Evolutionary conservation across 2,797 vertebrate species (phyloP).

Genomic region (Tokudaia muenninki): DNA sequence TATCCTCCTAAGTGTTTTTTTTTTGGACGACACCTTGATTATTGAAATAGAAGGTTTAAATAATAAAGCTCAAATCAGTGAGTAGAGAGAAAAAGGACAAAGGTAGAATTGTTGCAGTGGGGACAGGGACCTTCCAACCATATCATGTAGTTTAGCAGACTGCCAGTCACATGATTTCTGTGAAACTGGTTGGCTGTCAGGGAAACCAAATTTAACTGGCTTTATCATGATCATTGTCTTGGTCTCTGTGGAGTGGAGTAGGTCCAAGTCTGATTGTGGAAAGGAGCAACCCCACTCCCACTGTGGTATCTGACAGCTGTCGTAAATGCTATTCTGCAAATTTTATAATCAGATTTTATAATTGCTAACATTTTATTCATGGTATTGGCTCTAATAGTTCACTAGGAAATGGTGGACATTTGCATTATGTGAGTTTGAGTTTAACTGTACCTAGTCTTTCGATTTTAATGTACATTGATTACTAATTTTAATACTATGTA

Average conservation of each 20-base stretch:
- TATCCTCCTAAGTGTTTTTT: background rate
- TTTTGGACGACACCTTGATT: background rate
- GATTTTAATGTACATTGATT: too few relatives aligned
- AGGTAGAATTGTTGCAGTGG: background rate
- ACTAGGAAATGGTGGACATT: background rate
- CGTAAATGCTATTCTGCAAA: background rate
- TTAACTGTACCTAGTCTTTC: background rate
- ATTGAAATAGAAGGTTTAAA: background rate
- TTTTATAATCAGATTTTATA: background rate
- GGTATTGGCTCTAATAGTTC: background rate
- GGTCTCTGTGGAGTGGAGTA: background rate
- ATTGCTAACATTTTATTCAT: background rate
- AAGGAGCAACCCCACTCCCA: background rate
- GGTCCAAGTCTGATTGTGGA: background rate
- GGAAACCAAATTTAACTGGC: background rate
- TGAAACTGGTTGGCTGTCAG: background rate
- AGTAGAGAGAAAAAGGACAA: background rate
- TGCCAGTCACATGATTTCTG: background rate
- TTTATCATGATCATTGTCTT: background rate
- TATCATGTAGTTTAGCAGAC: background rate
- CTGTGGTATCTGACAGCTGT: background rate
- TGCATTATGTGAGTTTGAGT: background rate
- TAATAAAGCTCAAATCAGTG: background rate
- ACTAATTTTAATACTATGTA: background rate
- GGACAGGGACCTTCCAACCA: background rate